These are phyloP conservation scores for Leptodactylus fuscus DNA, from an alignment of 2,113 vertebrate species.

Conservation along the genomic window DNA sequence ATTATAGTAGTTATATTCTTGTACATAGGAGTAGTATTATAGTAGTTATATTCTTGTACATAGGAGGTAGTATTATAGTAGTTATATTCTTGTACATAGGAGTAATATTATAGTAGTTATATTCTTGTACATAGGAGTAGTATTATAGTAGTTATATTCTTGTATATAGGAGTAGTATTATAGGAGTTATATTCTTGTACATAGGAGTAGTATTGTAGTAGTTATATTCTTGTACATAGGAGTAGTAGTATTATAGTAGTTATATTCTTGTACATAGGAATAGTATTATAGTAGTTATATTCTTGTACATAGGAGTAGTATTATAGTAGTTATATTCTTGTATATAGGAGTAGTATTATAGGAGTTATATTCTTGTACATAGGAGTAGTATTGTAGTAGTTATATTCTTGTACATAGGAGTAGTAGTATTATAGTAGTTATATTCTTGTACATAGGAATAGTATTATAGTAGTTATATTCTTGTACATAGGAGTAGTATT, in stretches of 20 bases:
- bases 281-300: conserved; percentile 2
- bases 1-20: not conserved
- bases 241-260: conserved; percentile 3
- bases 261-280: not conserved
- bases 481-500: not conserved
- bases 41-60: not conserved
- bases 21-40: not conserved
- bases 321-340: conserved; percentile 18
- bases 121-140: conserved; percentile 6
- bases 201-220: conserved; percentile 15
- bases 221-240: conserved; percentile 1
- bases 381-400: not conserved
- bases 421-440: conserved; percentile 1
- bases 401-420: conserved; percentile 8
- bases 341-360: conserved; percentile 6
- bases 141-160: conserved; percentile 22
- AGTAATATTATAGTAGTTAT: conserved; percentile 25
- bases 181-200: conserved; percentile 7
- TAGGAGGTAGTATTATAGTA: not conserved
- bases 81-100: not conserved
- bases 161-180: not conserved
- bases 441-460: not conserved
- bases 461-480: conserved; percentile 17
- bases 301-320: not conserved
- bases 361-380: conserved; percentile 7